Percentiles rank a stretch among this genome's conserved stretches.
Evolutionary conservation across 2,797 vertebrate species (phyloP).

Genomic region (Rhyacichthys aspro): DNA sequence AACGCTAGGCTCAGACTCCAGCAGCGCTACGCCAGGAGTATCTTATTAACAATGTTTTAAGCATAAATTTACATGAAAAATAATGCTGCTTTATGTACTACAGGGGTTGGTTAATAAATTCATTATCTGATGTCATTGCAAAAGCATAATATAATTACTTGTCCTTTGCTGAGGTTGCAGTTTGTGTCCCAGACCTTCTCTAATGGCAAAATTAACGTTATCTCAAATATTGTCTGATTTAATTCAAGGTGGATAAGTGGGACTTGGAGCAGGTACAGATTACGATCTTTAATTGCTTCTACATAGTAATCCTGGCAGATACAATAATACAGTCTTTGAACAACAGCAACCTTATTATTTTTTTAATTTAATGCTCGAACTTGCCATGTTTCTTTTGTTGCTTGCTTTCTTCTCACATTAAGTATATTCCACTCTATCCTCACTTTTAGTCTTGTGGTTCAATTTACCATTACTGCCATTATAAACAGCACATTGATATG

Average conservation of each 20-base stretch:
- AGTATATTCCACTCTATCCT: no score
- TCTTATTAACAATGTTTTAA: background rate
- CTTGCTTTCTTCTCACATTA: no score
- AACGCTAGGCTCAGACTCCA: constrained; percentile 7
- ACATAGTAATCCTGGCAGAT: background rate
- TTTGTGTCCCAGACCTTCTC: background rate
- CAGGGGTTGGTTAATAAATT: no score
- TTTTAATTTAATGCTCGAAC: background rate
- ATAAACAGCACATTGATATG: no score
- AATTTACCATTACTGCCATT: no score
- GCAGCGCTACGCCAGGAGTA: background rate
- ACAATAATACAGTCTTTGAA: background rate
- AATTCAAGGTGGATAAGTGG: background rate
- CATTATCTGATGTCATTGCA: background rate
- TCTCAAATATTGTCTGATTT: constrained; percentile 4
- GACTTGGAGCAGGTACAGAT: background rate
- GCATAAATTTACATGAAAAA: background rate
- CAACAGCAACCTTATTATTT: background rate
- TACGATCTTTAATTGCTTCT: constrained; percentile 9
- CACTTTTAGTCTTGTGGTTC: no score
- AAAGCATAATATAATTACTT: constrained; percentile 1
- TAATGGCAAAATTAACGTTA: constrained; percentile 1
- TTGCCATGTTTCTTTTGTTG: no score
- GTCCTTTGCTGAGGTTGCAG: background rate
- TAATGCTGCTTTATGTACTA: no score